Base-by-base conservation (phyloP, 2,797 vertebrate genomes). In the Diceros bicornis region DNA sequence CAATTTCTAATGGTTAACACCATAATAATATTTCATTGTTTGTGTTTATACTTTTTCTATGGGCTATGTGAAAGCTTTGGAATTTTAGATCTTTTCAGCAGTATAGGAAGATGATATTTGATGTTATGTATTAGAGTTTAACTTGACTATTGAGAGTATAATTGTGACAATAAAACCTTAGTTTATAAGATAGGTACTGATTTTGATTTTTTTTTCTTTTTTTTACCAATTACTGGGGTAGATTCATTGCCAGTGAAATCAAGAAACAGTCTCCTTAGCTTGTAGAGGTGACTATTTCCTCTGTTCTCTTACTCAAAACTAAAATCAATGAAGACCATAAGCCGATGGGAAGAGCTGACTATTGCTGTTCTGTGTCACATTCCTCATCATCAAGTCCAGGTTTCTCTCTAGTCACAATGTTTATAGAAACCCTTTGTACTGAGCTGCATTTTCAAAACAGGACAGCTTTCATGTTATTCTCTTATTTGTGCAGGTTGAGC, bases 401-500 rank as follows among this genome's bases (percentile, higher is more conserved):
- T 11, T 96, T 97, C 81, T 96, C 2, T 95, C 8, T 93, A 74
- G 66, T 93, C 32, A n/a, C n/a, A 84, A 17, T 84, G 50, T 89
- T 86, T 74, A 32, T 81, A 55, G 69, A 68, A 87, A 77, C 14
- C 25, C 23, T 90, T 79, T 84, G 8, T 89, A 11, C 94, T 78
- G 37, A 78, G 29, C 23, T 59, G 69, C 29, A 20, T 44, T 68
- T 78, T 3, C 23, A 77, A 77, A 96, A 29, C 6, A 71, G n/a
- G 6, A 41, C 34, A 91, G 1, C 21, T 86, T 97, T 96, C 8
- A 52, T 84, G 37, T 77, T 81, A 32, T 4, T 92, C 68, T 90
- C 75, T 82, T 59, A 85, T 59, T 94, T 92, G n/a, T 74, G 4
- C 18, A 68, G 4, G 14, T 9, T 62, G 52, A 61, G 12, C 29